Conservation (phyloP, 2,888 invertebrate genomes). For the Rosalia funebris region DNA sequence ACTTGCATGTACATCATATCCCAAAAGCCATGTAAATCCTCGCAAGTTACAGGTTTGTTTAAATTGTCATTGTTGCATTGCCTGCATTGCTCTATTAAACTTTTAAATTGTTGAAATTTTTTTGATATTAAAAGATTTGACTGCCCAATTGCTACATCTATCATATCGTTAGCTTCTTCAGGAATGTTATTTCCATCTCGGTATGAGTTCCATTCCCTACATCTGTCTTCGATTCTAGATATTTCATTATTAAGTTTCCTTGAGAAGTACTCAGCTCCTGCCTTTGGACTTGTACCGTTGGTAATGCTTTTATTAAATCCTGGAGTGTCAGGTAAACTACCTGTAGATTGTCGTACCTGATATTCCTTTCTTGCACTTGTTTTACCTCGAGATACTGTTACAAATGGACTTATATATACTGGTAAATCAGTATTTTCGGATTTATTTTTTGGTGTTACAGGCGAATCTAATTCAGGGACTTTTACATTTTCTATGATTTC, state of each 20-base stretch:
- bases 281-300: slow-evolving; percentile 50
- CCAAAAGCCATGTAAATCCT: slow-evolving; percentile 89
- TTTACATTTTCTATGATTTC: neutral
- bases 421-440: too few relatives aligned
- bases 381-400: slow-evolving; percentile 71
- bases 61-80: slow-evolving; percentile 63
- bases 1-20: slow-evolving; percentile 85
- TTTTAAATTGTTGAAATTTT: slow-evolving; percentile 75
- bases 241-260: slow-evolving; percentile 66
- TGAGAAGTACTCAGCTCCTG: slow-evolving; percentile 63
- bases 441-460: slow-evolving; percentile 12
- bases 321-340: slow-evolving; percentile 21
- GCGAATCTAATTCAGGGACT: neutral
- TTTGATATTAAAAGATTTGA: slow-evolving; percentile 78
- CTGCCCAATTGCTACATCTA: slow-evolving; percentile 81
- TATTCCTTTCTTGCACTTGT: slow-evolving; percentile 69
- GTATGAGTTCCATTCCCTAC: slow-evolving; percentile 68
- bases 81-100: slow-evolving; percentile 60
- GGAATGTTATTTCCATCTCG: slow-evolving; percentile 59
- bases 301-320: slow-evolving; percentile 36
- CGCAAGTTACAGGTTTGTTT: slow-evolving; percentile 69
- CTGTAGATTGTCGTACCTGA: slow-evolving; percentile 51
- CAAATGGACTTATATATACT: slow-evolving; percentile 68
- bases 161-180: slow-evolving; percentile 68
- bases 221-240: slow-evolving; percentile 66